Base-by-base conservation (phyloP, 2,888 invertebrate genomes). In the Apamea crenata region DNA sequence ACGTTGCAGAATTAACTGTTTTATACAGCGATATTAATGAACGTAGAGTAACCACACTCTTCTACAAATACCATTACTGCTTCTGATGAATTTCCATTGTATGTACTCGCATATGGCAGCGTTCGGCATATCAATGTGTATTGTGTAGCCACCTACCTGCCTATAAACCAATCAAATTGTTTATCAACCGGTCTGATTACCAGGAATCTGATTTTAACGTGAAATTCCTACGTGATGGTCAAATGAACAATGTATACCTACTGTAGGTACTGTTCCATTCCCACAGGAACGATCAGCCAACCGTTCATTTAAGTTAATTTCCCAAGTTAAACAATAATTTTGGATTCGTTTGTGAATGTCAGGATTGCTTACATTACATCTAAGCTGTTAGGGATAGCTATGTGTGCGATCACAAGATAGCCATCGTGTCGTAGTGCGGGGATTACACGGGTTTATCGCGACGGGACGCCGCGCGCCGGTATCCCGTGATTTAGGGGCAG, bases 381-480 rank as follows among this genome's bases (percentile, higher is more conserved):
- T 63, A 3, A 71, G 47, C 67, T 53, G 16, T 12, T 29, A 47
- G 12, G 56, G n/a, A 59, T 44, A n/a, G 7, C n/a, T n/a, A 40
- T n/a, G 56, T 56, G 29, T 29, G 44, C n/a, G 36, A 68, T 63
- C 71, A 72, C 78, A 50, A 71, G 79, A 74, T 67, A 79, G 50
- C 70, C 59, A 56, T 63, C n/a, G 47, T 80, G 77, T 81, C 67
- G 50, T 65, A 40, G 72, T 63, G 74, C 29, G 29, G 77, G 68
- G 83, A 82, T 89, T 85, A 89, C 78, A 71, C 78, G 75, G 77
- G 82, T 86, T 89, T 82, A 87, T 67, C 74, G 63, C 59, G 59
- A 44, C 68, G 83, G 82, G 85, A 75, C 85, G 77, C 74, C 72
- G 82, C 85, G 74, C 85, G 77, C 74, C 72, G 69, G 70, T n/a